phyloP scores from a whole-genome alignment of 2,113 vertebrate species.

The Tenebrosternarchus preto region DNA sequence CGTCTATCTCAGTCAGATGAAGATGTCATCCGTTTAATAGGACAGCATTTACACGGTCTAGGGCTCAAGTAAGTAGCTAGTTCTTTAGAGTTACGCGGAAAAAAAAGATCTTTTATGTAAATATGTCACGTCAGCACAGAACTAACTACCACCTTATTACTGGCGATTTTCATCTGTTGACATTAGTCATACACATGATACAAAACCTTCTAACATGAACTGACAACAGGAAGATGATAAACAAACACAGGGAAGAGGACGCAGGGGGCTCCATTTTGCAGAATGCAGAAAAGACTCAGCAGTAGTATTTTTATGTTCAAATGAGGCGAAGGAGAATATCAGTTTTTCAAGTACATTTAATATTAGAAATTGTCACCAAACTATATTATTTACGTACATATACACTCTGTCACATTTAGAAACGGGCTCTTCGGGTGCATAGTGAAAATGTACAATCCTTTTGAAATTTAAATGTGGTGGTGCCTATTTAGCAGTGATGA shows the following conservation, averaged over 20 bases:
- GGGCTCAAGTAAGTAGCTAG: conserved; percentile 94
- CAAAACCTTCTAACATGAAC: background rate
- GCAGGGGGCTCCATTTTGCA: conserved; percentile 51
- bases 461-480: background rate
- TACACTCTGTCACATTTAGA: too few species aligned
- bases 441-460: background rate
- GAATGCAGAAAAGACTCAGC: conserved; percentile 32
- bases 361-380: background rate
- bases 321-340: background rate
- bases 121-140: background rate
- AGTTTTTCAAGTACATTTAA: background rate
- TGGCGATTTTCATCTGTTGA: background rate
- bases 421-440: too few species aligned
- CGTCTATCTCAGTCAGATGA: conserved; percentile 90
- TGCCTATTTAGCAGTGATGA: background rate
- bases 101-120: background rate
- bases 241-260: conserved; percentile 30
- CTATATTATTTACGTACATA: too few species aligned
- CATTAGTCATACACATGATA: background rate
- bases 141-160: background rate
- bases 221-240: conserved; percentile 21
- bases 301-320: background rate
- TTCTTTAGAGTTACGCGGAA: background rate
- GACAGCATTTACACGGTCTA: conserved; percentile 91
- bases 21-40: conserved; percentile 93